Evolutionary conservation across 2,113 vertebrate species (phyloP).

Genomic region (Anser cygnoides): DNA sequence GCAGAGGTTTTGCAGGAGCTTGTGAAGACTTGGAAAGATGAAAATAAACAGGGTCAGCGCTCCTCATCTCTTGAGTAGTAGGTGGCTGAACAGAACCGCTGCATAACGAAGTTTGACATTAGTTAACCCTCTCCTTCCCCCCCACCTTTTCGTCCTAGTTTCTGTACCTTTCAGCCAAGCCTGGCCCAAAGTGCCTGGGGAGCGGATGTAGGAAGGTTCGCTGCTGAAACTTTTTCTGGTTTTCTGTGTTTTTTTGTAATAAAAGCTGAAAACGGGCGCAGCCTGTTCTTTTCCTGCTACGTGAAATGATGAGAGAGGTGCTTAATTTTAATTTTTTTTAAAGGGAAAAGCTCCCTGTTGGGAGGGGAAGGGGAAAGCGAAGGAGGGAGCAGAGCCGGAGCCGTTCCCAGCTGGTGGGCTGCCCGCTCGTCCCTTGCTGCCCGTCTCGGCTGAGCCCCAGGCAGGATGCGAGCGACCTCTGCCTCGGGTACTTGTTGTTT

Average conservation of each 20-base stretch:
- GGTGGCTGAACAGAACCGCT: neutral
- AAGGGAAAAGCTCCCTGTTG: no score
- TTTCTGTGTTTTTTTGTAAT: neutral
- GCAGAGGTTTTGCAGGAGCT: neutral
- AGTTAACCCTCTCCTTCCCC: neutral
- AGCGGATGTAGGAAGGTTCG: neutral
- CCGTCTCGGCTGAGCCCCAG: neutral
- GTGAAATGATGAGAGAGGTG: neutral
- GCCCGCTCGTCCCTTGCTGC: neutral
- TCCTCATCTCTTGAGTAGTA: neutral
- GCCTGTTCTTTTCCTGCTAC: neutral
- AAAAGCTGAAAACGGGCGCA: neutral
- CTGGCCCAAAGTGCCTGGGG: neutral
- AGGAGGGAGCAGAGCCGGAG: neutral
- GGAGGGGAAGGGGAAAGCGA: neutral
- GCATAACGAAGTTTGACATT: neutral
- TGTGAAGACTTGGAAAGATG: neutral
- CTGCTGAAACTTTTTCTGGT: neutral
- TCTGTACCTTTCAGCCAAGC: neutral
- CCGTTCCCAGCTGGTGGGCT: neutral
- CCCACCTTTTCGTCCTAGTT: neutral
- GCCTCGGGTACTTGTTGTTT: neutral
- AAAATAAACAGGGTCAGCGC: neutral
- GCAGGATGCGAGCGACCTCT: neutral
- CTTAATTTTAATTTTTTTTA: no score